Conservation (phyloP, 2,888 invertebrate species). For the Drosophila anceps region DNA sequence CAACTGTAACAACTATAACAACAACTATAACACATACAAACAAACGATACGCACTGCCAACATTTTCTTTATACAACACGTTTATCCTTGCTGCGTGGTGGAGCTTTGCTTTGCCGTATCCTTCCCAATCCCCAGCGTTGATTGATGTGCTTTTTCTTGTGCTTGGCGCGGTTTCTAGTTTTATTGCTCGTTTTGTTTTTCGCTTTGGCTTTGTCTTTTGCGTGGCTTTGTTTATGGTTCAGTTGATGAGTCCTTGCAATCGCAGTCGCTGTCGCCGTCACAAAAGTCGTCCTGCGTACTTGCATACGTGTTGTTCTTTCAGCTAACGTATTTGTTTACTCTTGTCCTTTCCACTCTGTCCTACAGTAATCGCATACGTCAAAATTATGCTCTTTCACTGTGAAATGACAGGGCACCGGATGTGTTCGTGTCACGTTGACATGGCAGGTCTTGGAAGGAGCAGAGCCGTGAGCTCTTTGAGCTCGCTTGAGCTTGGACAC, state of each 20-base stretch:
- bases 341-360: constrained; percentile 25
- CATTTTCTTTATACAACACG: constrained; percentile 70
- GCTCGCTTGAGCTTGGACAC: constrained; percentile 6
- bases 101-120: constrained; percentile 33
- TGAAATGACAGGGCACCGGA: constrained; percentile 65
- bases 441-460: constrained; percentile 39
- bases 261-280: constrained; percentile 1
- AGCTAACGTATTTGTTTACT: constrained; percentile 24
- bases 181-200: constrained; percentile 72
- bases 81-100: constrained; percentile 63
- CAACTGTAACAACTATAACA: constrained; percentile 32
- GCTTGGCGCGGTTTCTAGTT: constrained; percentile 74
- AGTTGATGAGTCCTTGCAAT: constrained; percentile 41
- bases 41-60: constrained; percentile 14
- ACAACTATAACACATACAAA: background rate
- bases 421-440: constrained; percentile 63
- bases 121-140: constrained; percentile 55
- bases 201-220: constrained; percentile 35
- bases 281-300: constrained; percentile 21
- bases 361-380: constrained; percentile 73
- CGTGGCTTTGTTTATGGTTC: constrained; percentile 59
- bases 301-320: constrained; percentile 29
- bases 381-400: constrained; percentile 75
- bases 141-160: constrained; percentile 77
- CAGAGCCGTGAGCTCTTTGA: background rate